These are phyloP conservation scores for Natator depressus DNA, from an alignment of 2,113 vertebrate genomes.

Conservation along the genomic window DNA sequence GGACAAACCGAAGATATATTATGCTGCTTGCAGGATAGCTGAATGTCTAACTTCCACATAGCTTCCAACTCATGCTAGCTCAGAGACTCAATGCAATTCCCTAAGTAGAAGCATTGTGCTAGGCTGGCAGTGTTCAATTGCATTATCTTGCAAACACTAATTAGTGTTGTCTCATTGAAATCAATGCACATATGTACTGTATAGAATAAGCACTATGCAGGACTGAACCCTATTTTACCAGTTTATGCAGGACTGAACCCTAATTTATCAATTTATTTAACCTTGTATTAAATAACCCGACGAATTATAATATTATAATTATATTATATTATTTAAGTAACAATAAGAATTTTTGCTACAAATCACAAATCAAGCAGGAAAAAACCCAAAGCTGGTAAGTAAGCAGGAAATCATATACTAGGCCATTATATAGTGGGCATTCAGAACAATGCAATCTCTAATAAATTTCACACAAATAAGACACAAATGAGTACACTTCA, in stretches of 20 bases:
- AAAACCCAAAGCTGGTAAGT: not conserved
- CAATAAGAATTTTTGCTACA: not conserved
- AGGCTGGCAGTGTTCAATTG: not conserved
- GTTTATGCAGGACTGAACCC: too few relatives aligned
- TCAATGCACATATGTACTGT: too few relatives aligned
- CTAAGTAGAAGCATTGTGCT: not conserved
- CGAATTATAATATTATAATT: not conserved
- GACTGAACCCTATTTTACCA: too few relatives aligned
- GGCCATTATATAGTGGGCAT: not conserved
- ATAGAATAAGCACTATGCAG: too few relatives aligned
- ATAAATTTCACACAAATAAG: not conserved
- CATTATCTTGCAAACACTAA: too few relatives aligned
- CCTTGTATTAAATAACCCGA: not conserved
- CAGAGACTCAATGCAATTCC: not conserved
- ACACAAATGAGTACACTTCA: not conserved
- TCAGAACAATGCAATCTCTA: not conserved
- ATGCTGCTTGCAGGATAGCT: not conserved
- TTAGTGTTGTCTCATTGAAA: too few relatives aligned
- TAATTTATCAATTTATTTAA: too few relatives aligned
- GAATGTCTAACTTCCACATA: not conserved
- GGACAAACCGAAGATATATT: not conserved
- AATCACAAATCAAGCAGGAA: not conserved
- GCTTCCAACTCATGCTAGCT: not conserved
- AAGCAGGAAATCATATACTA: not conserved
- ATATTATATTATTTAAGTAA: too few relatives aligned